These are phyloP conservation scores for Octonoba sinensis DNA, from an alignment of 2,888 invertebrate species.

Conservation along the genomic window DNA sequence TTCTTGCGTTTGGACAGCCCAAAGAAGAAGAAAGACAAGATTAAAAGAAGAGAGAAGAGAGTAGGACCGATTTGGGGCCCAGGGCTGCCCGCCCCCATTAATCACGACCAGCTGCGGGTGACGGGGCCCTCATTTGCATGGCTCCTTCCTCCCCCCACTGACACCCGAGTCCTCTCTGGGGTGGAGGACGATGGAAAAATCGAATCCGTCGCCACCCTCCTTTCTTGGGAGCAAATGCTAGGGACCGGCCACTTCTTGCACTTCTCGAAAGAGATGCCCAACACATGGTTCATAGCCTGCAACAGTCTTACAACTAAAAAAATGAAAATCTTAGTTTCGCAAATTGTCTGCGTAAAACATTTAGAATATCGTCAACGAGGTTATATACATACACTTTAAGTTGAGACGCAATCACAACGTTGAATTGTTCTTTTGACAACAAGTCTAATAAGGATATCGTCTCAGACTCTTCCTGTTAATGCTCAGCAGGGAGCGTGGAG, in stretches of 20 bases:
- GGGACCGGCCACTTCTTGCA: slow-evolving; percentile 30
- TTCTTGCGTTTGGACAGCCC: slow-evolving; percentile 24
- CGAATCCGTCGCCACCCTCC: slow-evolving; percentile 20
- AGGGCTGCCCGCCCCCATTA: slow-evolving; percentile 54
- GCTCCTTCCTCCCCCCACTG: slow-evolving; percentile 29
- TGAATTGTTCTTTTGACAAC: too few relatives aligned
- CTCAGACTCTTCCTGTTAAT: too few relatives aligned
- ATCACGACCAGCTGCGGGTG: slow-evolving; percentile 60
- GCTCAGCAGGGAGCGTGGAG: too few relatives aligned
- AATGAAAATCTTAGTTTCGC: too few relatives aligned
- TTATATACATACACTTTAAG: too few relatives aligned
- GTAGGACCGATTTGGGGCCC: slow-evolving; percentile 35
- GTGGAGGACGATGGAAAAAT: slow-evolving; percentile 50
- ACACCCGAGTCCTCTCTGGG: slow-evolving; percentile 39
- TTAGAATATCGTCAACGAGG: too few relatives aligned
- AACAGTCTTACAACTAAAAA: too few relatives aligned
- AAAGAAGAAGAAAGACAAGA: slow-evolving; percentile 5
- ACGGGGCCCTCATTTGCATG: slow-evolving; percentile 62
- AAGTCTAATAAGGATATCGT: too few relatives aligned
- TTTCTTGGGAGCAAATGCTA: not conserved
- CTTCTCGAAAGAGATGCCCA: not conserved
- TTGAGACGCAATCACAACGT: too few relatives aligned
- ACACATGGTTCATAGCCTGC: too few relatives aligned
- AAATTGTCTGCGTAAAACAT: too few relatives aligned
- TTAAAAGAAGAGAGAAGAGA: slow-evolving; percentile 25